phyloP scores from a whole-genome alignment of 2,113 vertebrate species.

The Aphyosemion australe region DNA sequence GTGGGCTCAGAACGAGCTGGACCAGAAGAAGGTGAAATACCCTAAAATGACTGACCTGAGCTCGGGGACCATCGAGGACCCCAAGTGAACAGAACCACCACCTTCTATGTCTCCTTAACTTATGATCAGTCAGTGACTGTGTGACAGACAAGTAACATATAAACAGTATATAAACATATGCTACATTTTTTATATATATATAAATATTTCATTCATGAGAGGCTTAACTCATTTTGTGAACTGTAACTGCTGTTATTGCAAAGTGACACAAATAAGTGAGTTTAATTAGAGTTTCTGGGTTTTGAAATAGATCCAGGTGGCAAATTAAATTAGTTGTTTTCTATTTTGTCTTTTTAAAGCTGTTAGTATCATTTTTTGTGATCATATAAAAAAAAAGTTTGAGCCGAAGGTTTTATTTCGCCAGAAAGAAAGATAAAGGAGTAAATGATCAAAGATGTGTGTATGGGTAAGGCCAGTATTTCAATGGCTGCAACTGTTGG shows the following conservation, averaged over 20 bases:
- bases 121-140: conserved; percentile 81
- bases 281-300: conserved; percentile 49
- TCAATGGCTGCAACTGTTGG: no score
- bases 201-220: conserved; percentile 65
- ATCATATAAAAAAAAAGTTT: conserved; percentile 7
- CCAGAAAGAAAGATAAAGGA: conserved; percentile 19
- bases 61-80: conserved; percentile 95
- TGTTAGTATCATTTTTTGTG: conserved; percentile 52
- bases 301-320: conserved; percentile 39
- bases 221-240: conserved; percentile 64
- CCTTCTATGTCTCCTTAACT: conserved; percentile 67
- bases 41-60: conserved; percentile 99
- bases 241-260: conserved; percentile 77
- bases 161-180: conserved; percentile 57
- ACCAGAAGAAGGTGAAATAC: conserved; percentile 99
- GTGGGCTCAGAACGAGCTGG: conserved; percentile 98
- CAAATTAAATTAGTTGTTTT: conserved; percentile 49
- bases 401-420: conserved; percentile 21
- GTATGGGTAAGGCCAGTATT: not conserved
- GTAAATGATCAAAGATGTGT: conserved; percentile 11
- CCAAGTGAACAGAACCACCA: conserved; percentile 85
- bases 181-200: conserved; percentile 46
- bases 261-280: conserved; percentile 50
- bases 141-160: conserved; percentile 72
- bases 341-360: conserved; percentile 57